Conservation (phyloP, 1,140 invertebrate species). For the Gryllus bimaculatus region DNA sequence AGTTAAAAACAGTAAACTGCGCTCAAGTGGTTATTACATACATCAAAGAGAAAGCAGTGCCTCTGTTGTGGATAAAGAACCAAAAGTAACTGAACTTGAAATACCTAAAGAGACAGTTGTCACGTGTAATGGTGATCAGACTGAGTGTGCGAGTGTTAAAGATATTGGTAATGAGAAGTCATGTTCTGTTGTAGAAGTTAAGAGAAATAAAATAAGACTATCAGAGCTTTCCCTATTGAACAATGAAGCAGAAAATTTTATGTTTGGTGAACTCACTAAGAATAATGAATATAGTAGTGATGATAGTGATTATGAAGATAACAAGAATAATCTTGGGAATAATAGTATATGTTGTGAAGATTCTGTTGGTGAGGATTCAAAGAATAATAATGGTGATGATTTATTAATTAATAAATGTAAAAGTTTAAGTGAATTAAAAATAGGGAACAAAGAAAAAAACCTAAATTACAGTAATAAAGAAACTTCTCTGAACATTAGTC, state of each 20-base stretch:
- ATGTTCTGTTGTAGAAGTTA: slow-evolving; percentile 33
- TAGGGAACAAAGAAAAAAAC: background rate
- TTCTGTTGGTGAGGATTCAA: background rate
- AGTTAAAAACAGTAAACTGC: slow-evolving; percentile 55
- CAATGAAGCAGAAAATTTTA: slow-evolving; percentile 72
- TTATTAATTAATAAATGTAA: background rate
- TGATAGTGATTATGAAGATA: slow-evolving; percentile 32
- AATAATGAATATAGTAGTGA: slow-evolving; percentile 39
- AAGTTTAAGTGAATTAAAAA: background rate
- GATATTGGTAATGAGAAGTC: slow-evolving; percentile 10
- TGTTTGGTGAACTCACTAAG: slow-evolving; percentile 58
- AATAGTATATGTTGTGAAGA: background rate
- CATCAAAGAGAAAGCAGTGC: slow-evolving; percentile 13
- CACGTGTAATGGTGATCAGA: slow-evolving; percentile 16
- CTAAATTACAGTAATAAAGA: background rate
- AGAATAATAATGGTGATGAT: background rate
- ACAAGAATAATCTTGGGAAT: background rate
- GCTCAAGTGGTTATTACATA: slow-evolving; percentile 45
- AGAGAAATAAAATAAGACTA: slow-evolving; percentile 52
- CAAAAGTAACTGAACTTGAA: background rate
- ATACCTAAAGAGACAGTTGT: background rate
- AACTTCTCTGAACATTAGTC: background rate
- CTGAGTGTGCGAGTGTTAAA: slow-evolving; percentile 8
- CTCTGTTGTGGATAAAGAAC: background rate
- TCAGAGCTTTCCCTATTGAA: slow-evolving; percentile 64